A percentile compares a stretch with the other conserved stretches of the same genome.
Conservation (phyloP, 2,888 invertebrate genomes). For the Limenitis arthemis region DNA sequence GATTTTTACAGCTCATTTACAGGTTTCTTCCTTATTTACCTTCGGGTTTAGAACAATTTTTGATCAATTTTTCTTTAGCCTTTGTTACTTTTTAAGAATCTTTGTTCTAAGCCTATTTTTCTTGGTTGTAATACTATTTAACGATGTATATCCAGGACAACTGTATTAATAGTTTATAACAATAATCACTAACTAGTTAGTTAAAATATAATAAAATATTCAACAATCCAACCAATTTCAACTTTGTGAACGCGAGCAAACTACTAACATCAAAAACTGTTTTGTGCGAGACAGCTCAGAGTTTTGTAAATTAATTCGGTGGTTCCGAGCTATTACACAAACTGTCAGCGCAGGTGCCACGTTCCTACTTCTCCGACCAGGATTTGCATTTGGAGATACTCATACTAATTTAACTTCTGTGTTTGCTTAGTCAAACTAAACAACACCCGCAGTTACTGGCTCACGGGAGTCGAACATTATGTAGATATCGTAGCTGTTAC, state of each 20-base stretch:
- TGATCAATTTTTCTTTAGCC: no score
- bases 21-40: no score
- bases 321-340: constrained; percentile 65
- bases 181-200: no score
- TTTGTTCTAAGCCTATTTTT: no score
- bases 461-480: constrained; percentile 31
- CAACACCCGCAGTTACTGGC: constrained; percentile 38
- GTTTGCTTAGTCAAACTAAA: constrained; percentile 53
- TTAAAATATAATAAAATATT: not conserved
- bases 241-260: constrained; percentile 33
- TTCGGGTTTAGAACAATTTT: no score
- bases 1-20: no score
- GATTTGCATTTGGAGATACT: constrained; percentile 63
- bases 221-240: constrained; percentile 20
- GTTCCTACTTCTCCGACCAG: constrained; percentile 41
- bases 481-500: constrained; percentile 18
- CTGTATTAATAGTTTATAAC: no score
- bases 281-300: constrained; percentile 55
- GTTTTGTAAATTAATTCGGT: constrained; percentile 66
- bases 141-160: no score
- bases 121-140: no score
- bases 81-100: no score
- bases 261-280: constrained; percentile 53
- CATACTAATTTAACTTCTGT: constrained; percentile 63
- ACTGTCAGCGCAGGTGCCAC: constrained; percentile 66